phyloP scores from a whole-genome alignment of 2,797 vertebrate genomes.

The Onychomys torridus region DNA sequence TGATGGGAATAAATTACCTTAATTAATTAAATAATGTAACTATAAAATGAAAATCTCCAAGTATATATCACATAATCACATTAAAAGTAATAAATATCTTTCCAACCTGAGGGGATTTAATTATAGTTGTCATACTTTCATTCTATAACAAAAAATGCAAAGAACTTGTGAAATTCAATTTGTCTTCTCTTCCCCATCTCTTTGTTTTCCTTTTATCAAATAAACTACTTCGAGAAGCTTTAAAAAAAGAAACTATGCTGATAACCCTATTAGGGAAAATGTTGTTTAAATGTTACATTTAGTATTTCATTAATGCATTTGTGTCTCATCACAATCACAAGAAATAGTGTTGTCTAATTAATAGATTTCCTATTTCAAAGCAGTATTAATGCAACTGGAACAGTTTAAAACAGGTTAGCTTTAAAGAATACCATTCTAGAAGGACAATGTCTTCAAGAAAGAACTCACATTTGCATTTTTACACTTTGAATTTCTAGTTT shows the following conservation, averaged over 20 bases:
- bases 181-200: neutral
- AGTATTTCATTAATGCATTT: neutral
- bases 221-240: neutral
- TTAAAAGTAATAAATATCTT: slow-evolving; percentile 12
- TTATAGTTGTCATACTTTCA: slow-evolving; percentile 30
- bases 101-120: neutral
- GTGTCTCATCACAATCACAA: neutral
- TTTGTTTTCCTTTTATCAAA: neutral
- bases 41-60: neutral
- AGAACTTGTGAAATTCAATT: slow-evolving; percentile 39
- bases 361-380: slow-evolving; percentile 8
- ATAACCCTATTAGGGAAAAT: slow-evolving; percentile 29
- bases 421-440: slow-evolving; percentile 15
- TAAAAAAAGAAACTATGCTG: neutral
- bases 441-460: slow-evolving; percentile 14
- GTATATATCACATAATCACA: slow-evolving; percentile 43
- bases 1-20: neutral
- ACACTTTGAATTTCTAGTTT: slow-evolving; percentile 34
- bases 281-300: neutral
- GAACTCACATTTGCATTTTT: slow-evolving; percentile 11
- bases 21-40: slow-evolving; percentile 13
- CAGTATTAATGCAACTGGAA: neutral
- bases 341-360: slow-evolving; percentile 1
- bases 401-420: neutral
- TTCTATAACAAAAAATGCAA: slow-evolving; percentile 3